These are phyloP conservation scores for Helarctos malayanus DNA, from an alignment of 2,797 vertebrate genomes.

Conservation along the genomic window DNA sequence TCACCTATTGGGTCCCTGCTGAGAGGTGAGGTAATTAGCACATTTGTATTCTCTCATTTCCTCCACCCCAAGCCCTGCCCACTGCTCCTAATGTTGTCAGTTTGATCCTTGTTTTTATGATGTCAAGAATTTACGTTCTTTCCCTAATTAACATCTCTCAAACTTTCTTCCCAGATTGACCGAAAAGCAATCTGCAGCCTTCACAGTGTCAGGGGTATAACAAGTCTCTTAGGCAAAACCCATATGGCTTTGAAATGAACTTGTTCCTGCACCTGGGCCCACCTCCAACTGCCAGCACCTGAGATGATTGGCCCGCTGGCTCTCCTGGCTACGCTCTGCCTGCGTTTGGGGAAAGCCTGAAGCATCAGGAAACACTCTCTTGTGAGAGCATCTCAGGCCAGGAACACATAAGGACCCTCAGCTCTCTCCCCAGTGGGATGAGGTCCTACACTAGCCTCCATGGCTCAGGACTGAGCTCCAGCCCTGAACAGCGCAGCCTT, in stretches of 20 bases:
- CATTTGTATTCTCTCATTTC: not conserved
- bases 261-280: not conserved
- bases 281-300: not conserved
- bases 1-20: not conserved
- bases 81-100: not conserved
- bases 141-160: not conserved
- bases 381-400: fast-evolving
- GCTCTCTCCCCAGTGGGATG: not conserved
- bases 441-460: not conserved
- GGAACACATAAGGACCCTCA: not conserved
- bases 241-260: not conserved
- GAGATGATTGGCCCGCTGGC: not conserved
- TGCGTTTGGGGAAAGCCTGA: not conserved
- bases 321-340: not conserved
- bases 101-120: not conserved
- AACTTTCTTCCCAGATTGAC: not conserved
- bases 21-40: not conserved
- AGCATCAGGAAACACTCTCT: not conserved
- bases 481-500: not conserved
- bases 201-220: too few species aligned
- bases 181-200: not conserved
- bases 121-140: not conserved
- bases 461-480: not conserved
- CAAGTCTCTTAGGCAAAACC: not conserved
- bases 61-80: not conserved